A percentile compares a stretch with the other conserved stretches of the same genome.
phyloP scores from a whole-genome alignment of 30 jellyfish, hydroid and myxozoan genomes.

The Hydra vulgaris region DNA sequence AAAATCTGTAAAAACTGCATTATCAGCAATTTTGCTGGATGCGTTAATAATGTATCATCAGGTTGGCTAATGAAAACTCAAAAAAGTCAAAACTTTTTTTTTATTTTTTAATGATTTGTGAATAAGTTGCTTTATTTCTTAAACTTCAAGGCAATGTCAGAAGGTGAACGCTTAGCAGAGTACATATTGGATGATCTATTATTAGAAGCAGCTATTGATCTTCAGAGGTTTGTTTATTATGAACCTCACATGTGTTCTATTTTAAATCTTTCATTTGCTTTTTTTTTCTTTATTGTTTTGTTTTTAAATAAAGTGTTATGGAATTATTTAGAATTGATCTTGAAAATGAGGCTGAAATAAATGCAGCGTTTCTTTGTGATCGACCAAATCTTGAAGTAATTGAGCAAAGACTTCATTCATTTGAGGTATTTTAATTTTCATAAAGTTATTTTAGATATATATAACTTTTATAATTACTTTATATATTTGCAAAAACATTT shows the following conservation, averaged over 20 bases:
- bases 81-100: no score
- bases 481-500: no score
- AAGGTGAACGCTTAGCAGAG: slow-evolving; percentile 79
- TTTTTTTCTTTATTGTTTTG: not conserved
- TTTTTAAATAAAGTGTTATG: not conserved
- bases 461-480: no score
- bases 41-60: no score
- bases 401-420: slow-evolving; percentile 24
- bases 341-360: slow-evolving; percentile 29
- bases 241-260: not conserved
- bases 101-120: no score
- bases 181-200: slow-evolving; percentile 60
- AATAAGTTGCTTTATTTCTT: no score
- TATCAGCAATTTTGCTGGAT: no score
- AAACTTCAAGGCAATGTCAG: slow-evolving; percentile 87
- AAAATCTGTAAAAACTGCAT: no score
- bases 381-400: slow-evolving; percentile 41
- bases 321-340: slow-evolving; percentile 30
- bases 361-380: slow-evolving; percentile 38
- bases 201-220: slow-evolving; percentile 64
- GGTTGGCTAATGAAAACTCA: no score
- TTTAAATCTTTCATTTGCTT: no score
- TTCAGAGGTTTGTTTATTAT: slow-evolving; percentile 41
- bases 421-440: no score
- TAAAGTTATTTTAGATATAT: no score